Conservation (phyloP, 2,888 invertebrate genomes). For the Marronus borbonicus region DNA sequence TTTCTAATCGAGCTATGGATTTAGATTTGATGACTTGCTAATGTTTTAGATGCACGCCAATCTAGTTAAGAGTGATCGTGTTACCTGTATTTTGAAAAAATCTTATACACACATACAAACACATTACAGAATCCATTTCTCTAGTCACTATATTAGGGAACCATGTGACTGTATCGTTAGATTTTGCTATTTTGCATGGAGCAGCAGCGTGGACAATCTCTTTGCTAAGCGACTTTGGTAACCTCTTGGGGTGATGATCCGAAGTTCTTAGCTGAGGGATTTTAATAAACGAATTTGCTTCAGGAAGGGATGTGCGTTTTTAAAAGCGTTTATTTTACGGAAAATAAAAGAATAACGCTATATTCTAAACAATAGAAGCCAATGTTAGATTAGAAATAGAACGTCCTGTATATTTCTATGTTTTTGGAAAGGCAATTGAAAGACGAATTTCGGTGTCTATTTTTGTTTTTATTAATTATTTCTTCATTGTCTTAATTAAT, state of each 20-base stretch:
- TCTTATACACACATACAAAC: background rate
- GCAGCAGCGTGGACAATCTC: constrained; percentile 73
- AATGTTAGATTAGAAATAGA: too few relatives aligned
- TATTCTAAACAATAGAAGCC: too few relatives aligned
- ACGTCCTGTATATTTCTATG: too few relatives aligned
- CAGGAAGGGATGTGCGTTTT: constrained; percentile 66
- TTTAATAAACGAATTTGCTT: constrained; percentile 62
- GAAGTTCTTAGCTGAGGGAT: constrained; percentile 66
- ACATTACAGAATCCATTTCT: too few relatives aligned
- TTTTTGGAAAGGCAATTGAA: too few relatives aligned
- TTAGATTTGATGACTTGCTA: constrained; percentile 10
- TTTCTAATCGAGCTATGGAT: background rate
- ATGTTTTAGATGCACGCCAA: constrained; percentile 48
- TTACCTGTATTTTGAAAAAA: constrained; percentile 26
- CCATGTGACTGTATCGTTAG: constrained; percentile 81
- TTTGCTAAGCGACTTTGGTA: constrained; percentile 72
- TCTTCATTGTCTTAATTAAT: too few relatives aligned
- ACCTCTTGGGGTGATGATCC: constrained; percentile 47
- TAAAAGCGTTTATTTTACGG: constrained; percentile 1
- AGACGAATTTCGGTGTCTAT: too few relatives aligned
- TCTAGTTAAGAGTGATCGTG: constrained; percentile 53
- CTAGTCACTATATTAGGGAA: constrained; percentile 73
- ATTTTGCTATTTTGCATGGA: constrained; percentile 88
- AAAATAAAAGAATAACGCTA: constrained; percentile 22
- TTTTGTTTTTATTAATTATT: too few relatives aligned